Evolutionary conservation across 2,888 invertebrate species (phyloP).

Genomic region (Leptinotarsa haldemani): DNA sequence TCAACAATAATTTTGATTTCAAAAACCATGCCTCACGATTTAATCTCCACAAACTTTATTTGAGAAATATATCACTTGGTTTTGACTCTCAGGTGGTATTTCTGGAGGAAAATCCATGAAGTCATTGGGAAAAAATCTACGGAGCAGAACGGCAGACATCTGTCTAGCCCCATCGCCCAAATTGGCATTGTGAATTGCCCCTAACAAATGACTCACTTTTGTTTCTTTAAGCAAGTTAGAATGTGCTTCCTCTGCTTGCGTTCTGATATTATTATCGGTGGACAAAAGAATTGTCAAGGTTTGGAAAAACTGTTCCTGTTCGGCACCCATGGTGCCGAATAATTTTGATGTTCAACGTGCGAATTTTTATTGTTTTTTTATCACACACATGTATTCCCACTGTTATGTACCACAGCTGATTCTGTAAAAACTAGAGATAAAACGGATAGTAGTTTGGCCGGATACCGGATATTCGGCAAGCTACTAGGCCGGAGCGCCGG

Average conservation of each 20-base stretch:
- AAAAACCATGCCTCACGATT: no score
- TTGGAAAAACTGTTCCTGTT: conserved; percentile 89
- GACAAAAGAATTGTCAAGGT: conserved; percentile 87
- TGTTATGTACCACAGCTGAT: no score
- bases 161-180: conserved; percentile 86
- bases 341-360: no score
- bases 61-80: no score
- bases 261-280: conserved; percentile 89
- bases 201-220: conserved; percentile 86
- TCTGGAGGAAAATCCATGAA: conserved; percentile 94
- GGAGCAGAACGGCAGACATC: conserved; percentile 93
- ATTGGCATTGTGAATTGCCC: conserved; percentile 81
- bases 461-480: no score
- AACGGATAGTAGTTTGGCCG: no score
- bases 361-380: no score
- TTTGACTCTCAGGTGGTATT: conserved; percentile 84
- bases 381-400: no score
- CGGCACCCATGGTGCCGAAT: conserved; percentile 76
- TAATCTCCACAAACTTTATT: no score
- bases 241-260: conserved; percentile 93
- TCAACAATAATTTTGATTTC: no score
- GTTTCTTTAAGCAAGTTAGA: conserved; percentile 85
- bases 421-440: no score
- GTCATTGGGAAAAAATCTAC: conserved; percentile 88
- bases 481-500: no score